Percentiles rank a stretch among this genome's conserved stretches.
Conservation (phyloP, 2,797 vertebrate genomes). For the Psittacula echo region DNA sequence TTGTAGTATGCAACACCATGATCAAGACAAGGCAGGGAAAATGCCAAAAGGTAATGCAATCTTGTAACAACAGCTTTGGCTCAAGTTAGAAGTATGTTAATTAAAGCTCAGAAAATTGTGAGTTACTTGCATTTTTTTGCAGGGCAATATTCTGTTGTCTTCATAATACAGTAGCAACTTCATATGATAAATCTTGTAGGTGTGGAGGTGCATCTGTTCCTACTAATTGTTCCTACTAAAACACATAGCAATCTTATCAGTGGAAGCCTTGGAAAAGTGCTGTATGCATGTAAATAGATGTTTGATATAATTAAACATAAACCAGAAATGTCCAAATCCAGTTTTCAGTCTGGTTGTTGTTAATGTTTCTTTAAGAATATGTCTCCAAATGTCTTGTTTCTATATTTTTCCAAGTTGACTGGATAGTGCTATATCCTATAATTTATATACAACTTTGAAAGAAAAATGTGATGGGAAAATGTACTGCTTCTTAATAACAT, state of each 20-base stretch:
- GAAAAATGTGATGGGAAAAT: not conserved
- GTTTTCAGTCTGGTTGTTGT: not conserved
- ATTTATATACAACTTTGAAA: not conserved
- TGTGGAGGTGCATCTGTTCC: not conserved
- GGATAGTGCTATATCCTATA: not conserved
- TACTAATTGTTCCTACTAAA: not conserved
- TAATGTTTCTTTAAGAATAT: not conserved
- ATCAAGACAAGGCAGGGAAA: not conserved
- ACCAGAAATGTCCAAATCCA: not conserved
- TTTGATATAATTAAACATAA: not conserved
- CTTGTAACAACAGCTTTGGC: not conserved
- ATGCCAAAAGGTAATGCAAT: not conserved
- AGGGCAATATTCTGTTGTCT: not conserved
- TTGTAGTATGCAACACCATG: not conserved
- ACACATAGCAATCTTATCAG: not conserved
- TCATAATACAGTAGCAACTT: not conserved
- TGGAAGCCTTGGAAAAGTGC: not conserved
- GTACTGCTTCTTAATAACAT: not conserved
- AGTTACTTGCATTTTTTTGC: not conserved
- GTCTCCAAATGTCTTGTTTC: not conserved
- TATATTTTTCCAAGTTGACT: not conserved
- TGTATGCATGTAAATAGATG: not conserved
- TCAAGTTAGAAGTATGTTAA: not conserved
- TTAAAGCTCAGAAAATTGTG: not conserved
- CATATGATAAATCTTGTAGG: not conserved